Evolutionary conservation across 2,797 vertebrate genomes (phyloP).

Genomic region (Avahi laniger): DNA sequence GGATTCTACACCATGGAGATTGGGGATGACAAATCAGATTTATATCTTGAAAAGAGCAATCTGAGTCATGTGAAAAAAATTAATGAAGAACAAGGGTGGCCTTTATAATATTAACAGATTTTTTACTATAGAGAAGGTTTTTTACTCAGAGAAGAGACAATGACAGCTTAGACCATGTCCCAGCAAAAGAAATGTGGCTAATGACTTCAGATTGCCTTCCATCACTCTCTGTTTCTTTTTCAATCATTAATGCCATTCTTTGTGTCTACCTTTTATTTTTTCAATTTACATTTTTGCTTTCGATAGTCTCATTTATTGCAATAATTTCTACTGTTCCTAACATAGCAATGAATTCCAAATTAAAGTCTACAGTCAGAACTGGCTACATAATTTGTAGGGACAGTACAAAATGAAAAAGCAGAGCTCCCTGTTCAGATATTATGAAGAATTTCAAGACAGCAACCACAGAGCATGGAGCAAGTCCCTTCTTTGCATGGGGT

Average conservation of each 20-base stretch:
- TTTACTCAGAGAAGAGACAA: neutral
- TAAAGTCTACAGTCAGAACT: neutral
- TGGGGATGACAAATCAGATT: neutral
- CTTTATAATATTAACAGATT: neutral
- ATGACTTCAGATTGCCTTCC: neutral
- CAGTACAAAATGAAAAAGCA: neutral
- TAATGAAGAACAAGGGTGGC: neutral
- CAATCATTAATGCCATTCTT: neutral
- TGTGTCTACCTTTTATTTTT: neutral
- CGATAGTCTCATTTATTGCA: neutral
- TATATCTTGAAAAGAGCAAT: neutral
- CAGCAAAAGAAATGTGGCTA: neutral
- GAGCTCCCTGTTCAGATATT: neutral
- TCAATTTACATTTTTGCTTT: neutral
- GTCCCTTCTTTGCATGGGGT: neutral
- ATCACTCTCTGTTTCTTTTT: neutral
- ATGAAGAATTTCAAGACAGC: neutral
- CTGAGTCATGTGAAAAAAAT: neutral
- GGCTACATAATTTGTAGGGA: neutral
- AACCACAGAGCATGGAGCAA: fast-evolving
- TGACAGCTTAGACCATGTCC: neutral
- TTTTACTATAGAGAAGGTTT: neutral
- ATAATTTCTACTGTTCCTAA: neutral
- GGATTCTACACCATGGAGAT: neutral
- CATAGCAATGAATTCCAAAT: neutral